Conservation (phyloP, 2,797 vertebrate genomes). For the Odontamblyopus lacepedii region DNA sequence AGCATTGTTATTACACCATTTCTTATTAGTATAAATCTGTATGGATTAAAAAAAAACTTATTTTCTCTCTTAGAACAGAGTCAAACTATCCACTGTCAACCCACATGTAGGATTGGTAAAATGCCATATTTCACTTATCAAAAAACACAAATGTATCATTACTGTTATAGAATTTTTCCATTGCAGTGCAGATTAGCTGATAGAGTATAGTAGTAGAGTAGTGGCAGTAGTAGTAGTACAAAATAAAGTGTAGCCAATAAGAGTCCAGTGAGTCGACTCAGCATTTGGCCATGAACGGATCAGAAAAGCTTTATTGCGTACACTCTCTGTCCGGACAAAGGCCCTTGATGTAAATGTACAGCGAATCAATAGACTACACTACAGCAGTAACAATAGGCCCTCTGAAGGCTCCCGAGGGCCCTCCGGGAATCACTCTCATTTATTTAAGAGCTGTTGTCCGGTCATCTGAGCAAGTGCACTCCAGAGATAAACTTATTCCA, state of each 20-base stretch:
- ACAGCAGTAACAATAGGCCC: conserved; percentile 48
- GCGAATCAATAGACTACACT: conserved; percentile 69
- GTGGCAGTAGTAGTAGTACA: neutral
- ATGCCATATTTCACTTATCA: too few relatives aligned
- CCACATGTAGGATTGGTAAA: too few relatives aligned
- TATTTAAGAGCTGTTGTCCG: conserved; percentile 53
- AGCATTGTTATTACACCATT: neutral
- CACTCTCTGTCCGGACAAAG: conserved; percentile 16
- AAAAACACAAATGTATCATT: too few relatives aligned
- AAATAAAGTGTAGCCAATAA: neutral
- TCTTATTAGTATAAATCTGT: neutral
- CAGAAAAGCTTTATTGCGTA: neutral
- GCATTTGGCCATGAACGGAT: conserved; percentile 35
- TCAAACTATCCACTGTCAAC: too few relatives aligned
- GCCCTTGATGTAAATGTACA: conserved; percentile 65
- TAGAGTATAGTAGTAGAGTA: neutral
- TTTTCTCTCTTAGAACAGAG: too few relatives aligned
- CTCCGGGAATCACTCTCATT: conserved; percentile 40
- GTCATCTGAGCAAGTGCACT: conserved; percentile 27
- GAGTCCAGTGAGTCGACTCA: conserved; percentile 57
- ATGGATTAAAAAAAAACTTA: neutral
- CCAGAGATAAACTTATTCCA: conserved; percentile 5
- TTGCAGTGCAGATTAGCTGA: too few relatives aligned
- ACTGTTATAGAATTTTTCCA: too few relatives aligned
- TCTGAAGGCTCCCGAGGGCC: conserved; percentile 39